Base-by-base conservation (phyloP, 1,140 invertebrate species). In the Neodiprion lecontei region DNA sequence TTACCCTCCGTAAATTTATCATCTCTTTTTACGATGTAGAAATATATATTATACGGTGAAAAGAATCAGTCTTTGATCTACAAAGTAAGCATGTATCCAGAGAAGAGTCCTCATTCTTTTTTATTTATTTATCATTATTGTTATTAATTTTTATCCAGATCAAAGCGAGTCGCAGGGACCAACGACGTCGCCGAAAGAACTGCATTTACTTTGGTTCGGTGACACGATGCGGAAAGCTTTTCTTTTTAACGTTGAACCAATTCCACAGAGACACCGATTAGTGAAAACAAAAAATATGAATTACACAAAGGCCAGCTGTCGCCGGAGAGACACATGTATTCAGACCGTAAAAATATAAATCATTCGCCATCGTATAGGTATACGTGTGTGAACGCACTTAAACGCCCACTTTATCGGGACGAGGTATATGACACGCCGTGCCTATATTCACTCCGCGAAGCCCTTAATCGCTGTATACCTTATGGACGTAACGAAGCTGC, bases 1-100 rank as follows among this genome's bases (percentile, higher is more conserved):
- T 61, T 61, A 61, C n/a, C n/a, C 53, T 61, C 11, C 53, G n/a
- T 12, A 61, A 61, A 61, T 61, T 61, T 61, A 61, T 61, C 53
- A 61, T 61, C 53, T 17, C n/a, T 61, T 61, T 61, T 61, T 61
- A 61, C 53, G 53, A 61, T 7, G 11, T 17, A 14, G 53, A 61
- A 61, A 61, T 61, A 61, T 14, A 40, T 40, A 40, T 40, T 40
- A 40, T 40, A 40, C 28, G 28, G 28, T 5, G 9, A 61, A 17
- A 40, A 61, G 28, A 61, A 61, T 61, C n/a, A 40, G 53, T 12
- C 53, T 61, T 61, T 61, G 28, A 40, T 40, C 53, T 9, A 61
- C 28, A 40, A 40, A 40, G 28, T 40, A 40, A 40, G 28, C 5
- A 40, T 40, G 28, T 40, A 40, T 5, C 1, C 28, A 40, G 28